Conservation (phyloP, 2,888 invertebrate genomes). For the Sarcophaga caerulescens region DNA sequence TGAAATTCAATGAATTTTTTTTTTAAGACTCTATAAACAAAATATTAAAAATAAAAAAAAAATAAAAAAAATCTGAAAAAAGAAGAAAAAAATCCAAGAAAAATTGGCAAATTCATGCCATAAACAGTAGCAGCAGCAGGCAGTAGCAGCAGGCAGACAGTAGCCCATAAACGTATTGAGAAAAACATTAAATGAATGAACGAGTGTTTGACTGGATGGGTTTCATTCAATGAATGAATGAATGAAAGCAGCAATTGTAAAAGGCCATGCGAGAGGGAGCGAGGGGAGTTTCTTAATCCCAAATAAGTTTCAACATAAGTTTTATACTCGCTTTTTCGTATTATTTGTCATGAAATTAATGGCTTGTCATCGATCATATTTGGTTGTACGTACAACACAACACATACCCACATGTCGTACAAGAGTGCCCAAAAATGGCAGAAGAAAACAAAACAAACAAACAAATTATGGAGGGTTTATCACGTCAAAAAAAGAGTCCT, state of each 20-base stretch:
- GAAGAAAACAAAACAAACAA: too few relatives aligned
- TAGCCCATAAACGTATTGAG: too few relatives aligned
- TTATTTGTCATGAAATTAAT: conserved; percentile 36
- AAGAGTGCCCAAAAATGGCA: too few relatives aligned
- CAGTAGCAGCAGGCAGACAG: too few relatives aligned
- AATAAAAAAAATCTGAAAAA: not conserved
- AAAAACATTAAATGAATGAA: too few relatives aligned
- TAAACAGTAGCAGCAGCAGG: not conserved
- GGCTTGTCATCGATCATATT: conserved; percentile 11
- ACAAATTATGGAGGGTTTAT: too few relatives aligned
- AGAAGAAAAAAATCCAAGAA: not conserved
- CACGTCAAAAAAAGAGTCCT: too few relatives aligned
- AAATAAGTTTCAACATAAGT: conserved; percentile 20
- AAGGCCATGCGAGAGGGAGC: not conserved
- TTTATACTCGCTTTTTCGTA: not conserved
- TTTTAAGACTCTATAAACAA: not conserved
- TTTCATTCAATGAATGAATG: not conserved
- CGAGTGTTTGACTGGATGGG: too few relatives aligned
- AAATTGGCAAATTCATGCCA: not conserved
- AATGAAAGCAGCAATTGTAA: not conserved
- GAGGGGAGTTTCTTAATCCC: not conserved
- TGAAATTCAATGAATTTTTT: conserved; percentile 40
- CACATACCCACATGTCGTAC: not conserved
- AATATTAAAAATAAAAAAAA: too few relatives aligned
- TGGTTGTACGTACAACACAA: not conserved